Evolutionary conservation across 2,888 invertebrate species (phyloP), one percentile per base, ranked within the genome.

Genomic region (Amphipoea oculea): DNA sequence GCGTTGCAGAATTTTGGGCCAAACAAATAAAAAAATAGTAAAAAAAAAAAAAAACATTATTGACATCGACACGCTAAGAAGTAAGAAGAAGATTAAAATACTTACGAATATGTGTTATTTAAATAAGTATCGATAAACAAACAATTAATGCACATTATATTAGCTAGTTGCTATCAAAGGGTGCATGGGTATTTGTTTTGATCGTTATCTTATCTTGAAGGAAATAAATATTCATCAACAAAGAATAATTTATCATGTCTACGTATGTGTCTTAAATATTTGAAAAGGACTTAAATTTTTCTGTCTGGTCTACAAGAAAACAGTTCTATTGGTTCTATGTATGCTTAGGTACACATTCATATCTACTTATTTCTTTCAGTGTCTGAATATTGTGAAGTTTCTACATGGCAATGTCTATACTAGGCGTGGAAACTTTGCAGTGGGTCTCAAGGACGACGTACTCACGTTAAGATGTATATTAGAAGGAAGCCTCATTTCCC

Each of bases 231-330:
- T 65, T 66, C 66, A 68, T 66, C 48, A 69, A 73, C 69, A 86
- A 86, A 78, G 57, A 83, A 75, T 62, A 63, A 69, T 51, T 66
- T 70, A 63, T 14, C 48, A 40, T 72, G 20, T 76, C 23, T 60
- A 65, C 63, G 6, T 60, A 69, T 48, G 48, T 12, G n/a, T 71
- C 63, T 45, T 73, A 82, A 86, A 84, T 75, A 84, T 83, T 86
- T 78, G 65, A 57, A 57, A 57, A 40, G 9, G 75, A 76, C n/a
- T 65, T 78, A 40, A 14, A 23, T 68, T 57, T 72, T 17, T 66
- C 45, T 62, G 68, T 57, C 67, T 63, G 57, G 63, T 51, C 17
- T 60, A 20, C 36, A 76, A n/a, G 20, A 62, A 67, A 40, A n/a
- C n/a, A 76, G 36, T 29, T 57, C 20, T 36, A 36, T 63, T 63